Conservation (phyloP, 2,888 invertebrate species). For the Dinocampus coccinellae region DNA sequence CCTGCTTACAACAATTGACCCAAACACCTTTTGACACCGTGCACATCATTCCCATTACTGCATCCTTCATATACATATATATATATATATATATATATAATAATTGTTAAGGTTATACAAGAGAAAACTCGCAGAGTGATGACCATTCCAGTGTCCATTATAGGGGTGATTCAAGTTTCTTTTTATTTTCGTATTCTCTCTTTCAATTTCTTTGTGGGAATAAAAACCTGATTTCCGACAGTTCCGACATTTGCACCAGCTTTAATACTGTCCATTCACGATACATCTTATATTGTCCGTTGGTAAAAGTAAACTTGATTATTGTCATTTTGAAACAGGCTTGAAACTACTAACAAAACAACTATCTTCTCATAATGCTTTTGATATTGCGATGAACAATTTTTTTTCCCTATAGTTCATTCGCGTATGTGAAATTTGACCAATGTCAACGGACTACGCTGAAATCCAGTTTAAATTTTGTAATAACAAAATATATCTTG, state of each 20-base stretch:
- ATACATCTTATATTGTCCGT: slow-evolving; percentile 18
- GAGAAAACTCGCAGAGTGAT: slow-evolving; percentile 28
- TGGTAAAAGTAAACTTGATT: slow-evolving; percentile 5
- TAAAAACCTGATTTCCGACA: slow-evolving; percentile 68
- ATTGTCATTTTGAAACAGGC: neutral
- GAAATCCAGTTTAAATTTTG: neutral
- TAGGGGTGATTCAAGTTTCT: slow-evolving; percentile 8
- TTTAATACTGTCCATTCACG: neutral
- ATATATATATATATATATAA: neutral
- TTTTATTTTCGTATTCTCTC: slow-evolving; percentile 25
- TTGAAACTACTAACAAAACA: neutral
- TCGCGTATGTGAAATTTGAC: slow-evolving; percentile 18
- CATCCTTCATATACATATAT: too few relatives aligned
- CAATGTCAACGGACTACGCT: slow-evolving; percentile 2
- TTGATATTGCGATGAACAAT: neutral
- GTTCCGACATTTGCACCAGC: slow-evolving; percentile 34
- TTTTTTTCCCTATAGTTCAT: slow-evolving; percentile 17
- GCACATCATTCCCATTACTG: neutral
- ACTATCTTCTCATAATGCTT: neutral
- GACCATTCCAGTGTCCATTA: slow-evolving; percentile 45
- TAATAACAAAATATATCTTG: neutral
- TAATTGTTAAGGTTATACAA: neutral
- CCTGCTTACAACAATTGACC: slow-evolving; percentile 19
- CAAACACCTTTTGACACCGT: slow-evolving; percentile 23
- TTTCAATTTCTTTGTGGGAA: slow-evolving; percentile 59